phyloP scores from a whole-genome alignment of 2,797 vertebrate genomes.

The Trachops cirrhosus region DNA sequence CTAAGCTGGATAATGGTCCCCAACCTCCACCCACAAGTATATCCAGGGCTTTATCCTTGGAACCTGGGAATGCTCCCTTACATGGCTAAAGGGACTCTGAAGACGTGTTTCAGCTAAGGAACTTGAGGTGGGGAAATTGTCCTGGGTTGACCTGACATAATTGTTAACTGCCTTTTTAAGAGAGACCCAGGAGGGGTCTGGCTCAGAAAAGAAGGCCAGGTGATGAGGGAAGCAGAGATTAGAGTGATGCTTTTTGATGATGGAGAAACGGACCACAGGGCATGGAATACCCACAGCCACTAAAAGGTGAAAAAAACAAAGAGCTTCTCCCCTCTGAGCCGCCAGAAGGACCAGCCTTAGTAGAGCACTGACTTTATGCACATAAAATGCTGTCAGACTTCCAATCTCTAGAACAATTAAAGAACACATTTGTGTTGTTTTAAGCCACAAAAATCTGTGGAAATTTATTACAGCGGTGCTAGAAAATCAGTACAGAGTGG shows the following conservation, averaged over 20 bases:
- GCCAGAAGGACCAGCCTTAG: neutral
- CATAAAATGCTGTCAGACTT: neutral
- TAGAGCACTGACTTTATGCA: neutral
- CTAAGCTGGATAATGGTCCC: neutral
- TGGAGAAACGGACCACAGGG: fast-evolving
- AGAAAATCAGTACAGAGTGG: neutral
- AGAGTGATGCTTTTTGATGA: no score
- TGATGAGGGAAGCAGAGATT: neutral
- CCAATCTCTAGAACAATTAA: neutral
- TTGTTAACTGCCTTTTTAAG: neutral
- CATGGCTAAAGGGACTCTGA: neutral
- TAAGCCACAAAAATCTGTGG: neutral
- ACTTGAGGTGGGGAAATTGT: neutral
- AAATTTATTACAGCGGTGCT: neutral
- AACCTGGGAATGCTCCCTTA: neutral
- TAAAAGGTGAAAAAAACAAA: neutral
- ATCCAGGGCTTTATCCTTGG: no score
- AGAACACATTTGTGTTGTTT: neutral
- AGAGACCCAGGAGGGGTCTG: neutral
- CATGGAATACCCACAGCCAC: fast-evolving
- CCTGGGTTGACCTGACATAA: neutral
- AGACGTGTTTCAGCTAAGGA: neutral
- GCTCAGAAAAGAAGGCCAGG: neutral
- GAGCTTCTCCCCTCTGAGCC: fast-evolving
- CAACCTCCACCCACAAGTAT: neutral